phyloP scores from a whole-genome alignment of 2,113 vertebrate genomes.

The Garra rufa region DNA sequence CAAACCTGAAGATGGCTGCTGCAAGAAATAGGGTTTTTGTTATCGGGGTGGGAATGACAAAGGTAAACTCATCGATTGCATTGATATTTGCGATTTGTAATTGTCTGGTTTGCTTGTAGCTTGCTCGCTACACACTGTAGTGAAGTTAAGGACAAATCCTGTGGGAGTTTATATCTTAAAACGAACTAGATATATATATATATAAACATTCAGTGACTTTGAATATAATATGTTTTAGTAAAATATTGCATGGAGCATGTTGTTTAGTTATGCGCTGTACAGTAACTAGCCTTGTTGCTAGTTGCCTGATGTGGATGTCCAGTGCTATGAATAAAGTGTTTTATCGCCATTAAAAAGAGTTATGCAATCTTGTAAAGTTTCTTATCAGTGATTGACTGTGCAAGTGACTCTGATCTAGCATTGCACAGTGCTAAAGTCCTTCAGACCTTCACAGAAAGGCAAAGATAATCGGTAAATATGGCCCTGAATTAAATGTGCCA shows the following conservation, averaged over 20 bases:
- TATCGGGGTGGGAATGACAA: conserved; percentile 97
- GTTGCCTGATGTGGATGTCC: background rate
- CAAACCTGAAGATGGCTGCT: conserved; percentile 66
- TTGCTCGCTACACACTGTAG: background rate
- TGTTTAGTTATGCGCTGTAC: background rate
- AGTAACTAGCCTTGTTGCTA: background rate
- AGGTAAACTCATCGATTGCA: conserved; percentile 75
- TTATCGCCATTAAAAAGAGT: background rate
- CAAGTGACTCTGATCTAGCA: background rate
- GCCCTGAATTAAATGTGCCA: background rate
- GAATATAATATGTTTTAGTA: background rate
- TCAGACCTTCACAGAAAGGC: background rate
- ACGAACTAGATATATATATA: background rate
- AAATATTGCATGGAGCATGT: background rate
- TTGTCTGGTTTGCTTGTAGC: background rate
- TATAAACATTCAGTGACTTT: background rate
- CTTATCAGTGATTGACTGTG: background rate
- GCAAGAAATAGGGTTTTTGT: conserved; percentile 82
- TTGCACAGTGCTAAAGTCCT: background rate
- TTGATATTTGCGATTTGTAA: background rate
- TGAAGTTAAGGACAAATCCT: background rate
- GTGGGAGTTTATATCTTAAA: background rate
- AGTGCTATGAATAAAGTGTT: background rate
- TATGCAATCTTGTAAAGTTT: background rate
- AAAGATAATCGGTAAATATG: background rate